Evolutionary conservation across 2,888 invertebrate genomes (phyloP), one percentile per base, ranked within the genome.

Genomic region (Trissolcus brochymenae): DNA sequence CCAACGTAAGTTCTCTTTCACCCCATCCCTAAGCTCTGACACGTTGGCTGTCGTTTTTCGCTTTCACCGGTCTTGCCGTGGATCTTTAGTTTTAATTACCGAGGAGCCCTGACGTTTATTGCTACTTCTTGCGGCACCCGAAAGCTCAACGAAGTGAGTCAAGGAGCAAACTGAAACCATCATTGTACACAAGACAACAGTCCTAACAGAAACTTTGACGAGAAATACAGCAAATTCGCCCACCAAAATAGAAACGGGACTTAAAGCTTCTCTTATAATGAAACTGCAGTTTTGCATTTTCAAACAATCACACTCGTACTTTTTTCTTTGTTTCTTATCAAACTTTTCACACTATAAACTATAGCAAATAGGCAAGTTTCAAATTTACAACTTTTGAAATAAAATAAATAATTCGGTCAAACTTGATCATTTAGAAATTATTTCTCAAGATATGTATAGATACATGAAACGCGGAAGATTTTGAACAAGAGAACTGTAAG

Each of bases 51-150:
- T 85, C 87, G 84, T 86, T 87, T 87, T 87, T 85, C 85, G 82
- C 80, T 83, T 80, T 83, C 81, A 80, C 79, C 79, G 76, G 75
- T 71, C 80, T 68, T 72, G 79, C 65, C 74, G 81, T 79, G 82
- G 84, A 87, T 87, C 87, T 86, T 88, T 86, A 86, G 87, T 88
- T 88, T 87, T 88, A 87, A 88, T 88, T 88, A 87, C 86, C 85
- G 81, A 77, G 81, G 80, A 83, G 82, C 80, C 84, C 86, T 87
- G 88, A 88, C 88, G 87, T 87, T 88, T 88, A 88, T 88, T 88
- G 86, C 87, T 82, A 82, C 84, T 85, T 85, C 86, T 87, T 87
- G 86, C 80, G 84, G 85, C 83, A 57, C 78, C 79, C 67, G 81
- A 70, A 79, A 61, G 71, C 76, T 56, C 65, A 72, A 61, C 67